Percentiles rank a stretch among this genome's conserved stretches.
phyloP scores from a whole-genome alignment of 1,140 invertebrate species.

The Drosophila lacteicornis region DNA sequence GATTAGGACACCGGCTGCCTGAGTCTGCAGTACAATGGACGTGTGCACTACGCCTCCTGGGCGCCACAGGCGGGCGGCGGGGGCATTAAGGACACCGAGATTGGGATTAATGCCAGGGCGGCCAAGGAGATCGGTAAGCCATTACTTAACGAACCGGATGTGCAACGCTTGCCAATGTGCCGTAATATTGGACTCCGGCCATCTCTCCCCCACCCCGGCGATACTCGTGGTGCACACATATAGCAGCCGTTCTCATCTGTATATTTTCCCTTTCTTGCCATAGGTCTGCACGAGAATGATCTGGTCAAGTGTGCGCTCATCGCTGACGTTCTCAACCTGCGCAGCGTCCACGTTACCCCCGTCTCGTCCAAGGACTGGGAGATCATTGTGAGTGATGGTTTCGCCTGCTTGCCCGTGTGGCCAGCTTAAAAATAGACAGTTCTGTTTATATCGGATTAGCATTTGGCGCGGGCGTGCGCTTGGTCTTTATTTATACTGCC shows the following conservation, averaged over 20 bases:
- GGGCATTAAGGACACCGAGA: conserved; percentile 81
- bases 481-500: conserved; percentile 63
- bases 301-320: conserved; percentile 82
- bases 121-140: conserved; percentile 83
- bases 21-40: conserved; percentile 71
- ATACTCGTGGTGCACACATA: conserved; percentile 2
- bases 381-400: conserved; percentile 80
- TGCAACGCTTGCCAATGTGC: conserved; percentile 70
- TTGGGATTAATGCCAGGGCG: conserved; percentile 85
- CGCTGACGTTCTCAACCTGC: conserved; percentile 76
- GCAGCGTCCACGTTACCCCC: conserved; percentile 79
- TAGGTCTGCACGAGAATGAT: conserved; percentile 82
- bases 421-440: conserved; percentile 59
- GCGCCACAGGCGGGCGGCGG: conserved; percentile 74
- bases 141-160: conserved; percentile 76
- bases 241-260: conserved; percentile 1
- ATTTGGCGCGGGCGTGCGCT: conserved; percentile 72
- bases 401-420: conserved; percentile 32
- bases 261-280: conserved; percentile 36
- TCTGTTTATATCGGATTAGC: conserved; percentile 72
- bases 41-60: conserved; percentile 79
- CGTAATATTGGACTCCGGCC: conserved; percentile 56
- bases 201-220: not conserved
- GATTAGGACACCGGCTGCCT: conserved; percentile 82
- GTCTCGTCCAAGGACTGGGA: conserved; percentile 84